These are phyloP conservation scores for Macrobrachium nipponense DNA, from an alignment of 1,140 invertebrate species.

Conservation along the genomic window DNA sequence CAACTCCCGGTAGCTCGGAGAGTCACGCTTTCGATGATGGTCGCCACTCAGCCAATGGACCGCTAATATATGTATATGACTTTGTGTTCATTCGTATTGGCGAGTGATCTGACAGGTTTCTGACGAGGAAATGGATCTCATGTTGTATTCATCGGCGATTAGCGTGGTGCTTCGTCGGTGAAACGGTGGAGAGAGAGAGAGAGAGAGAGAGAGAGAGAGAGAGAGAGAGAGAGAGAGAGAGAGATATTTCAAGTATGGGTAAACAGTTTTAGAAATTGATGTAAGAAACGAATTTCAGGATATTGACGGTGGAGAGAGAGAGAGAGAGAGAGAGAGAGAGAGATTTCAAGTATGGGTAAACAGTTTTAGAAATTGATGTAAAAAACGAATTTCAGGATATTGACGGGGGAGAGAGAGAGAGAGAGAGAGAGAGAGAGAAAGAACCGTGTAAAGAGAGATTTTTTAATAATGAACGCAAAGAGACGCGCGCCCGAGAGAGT, in stretches of 20 bases:
- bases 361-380: too few relatives aligned
- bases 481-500: neutral
- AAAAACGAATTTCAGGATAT: neutral
- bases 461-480: neutral
- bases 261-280: neutral
- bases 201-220: constrained; percentile 21
- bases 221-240: neutral
- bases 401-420: neutral
- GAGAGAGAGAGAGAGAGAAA: neutral
- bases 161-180: neutral
- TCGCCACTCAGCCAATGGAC: too few relatives aligned
- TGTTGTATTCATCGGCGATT: neutral
- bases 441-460: neutral
- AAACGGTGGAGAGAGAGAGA: constrained; percentile 17
- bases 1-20: too few relatives aligned
- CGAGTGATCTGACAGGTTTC: too few relatives aligned
- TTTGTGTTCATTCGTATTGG: too few relatives aligned
- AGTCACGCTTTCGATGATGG: too few relatives aligned
- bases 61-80: too few relatives aligned
- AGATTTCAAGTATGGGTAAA: neutral
- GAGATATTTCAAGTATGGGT: constrained; percentile 32
- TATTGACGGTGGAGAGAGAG: neutral
- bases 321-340: constrained; percentile 22
- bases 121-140: neutral
- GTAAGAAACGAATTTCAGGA: neutral